Evolutionary conservation across 2,888 invertebrate genomes (phyloP).

Genomic region (Ichneumon xanthorius): DNA sequence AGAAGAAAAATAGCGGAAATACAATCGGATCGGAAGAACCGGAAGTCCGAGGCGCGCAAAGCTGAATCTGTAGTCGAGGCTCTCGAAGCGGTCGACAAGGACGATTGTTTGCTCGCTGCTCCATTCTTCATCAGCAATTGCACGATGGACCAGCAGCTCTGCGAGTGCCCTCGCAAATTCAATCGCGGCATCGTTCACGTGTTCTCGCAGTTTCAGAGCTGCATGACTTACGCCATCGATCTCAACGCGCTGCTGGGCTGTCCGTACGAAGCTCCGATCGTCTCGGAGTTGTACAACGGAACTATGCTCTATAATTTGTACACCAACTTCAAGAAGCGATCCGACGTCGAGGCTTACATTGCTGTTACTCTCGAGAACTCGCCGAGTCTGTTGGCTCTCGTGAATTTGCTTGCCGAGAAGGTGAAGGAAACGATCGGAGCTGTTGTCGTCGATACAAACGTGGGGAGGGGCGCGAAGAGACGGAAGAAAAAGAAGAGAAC

Average conservation of each 20-base stretch:
- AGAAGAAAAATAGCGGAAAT: conserved; percentile 78
- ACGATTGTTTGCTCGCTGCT: conserved; percentile 88
- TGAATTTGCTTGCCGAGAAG: conserved; percentile 73
- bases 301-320: conserved; percentile 92
- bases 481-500: conserved; percentile 73
- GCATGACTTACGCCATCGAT: conserved; percentile 87
- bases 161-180: conserved; percentile 86
- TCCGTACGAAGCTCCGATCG: conserved; percentile 87
- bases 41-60: conserved; percentile 1
- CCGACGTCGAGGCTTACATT: conserved; percentile 86
- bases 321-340: conserved; percentile 87
- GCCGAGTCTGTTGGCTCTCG: conserved; percentile 80
- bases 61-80: conserved; percentile 82
- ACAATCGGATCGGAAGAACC: conserved; percentile 46
- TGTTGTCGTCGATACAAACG: conserved; percentile 52
- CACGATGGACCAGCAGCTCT: conserved; percentile 86
- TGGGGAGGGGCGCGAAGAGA: conserved; percentile 65
- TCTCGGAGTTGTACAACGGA: conserved; percentile 90
- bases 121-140: conserved; percentile 87
- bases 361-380: conserved; percentile 76
- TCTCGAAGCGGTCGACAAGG: conserved; percentile 86
- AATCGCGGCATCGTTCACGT: conserved; percentile 87
- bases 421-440: conserved; percentile 69
- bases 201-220: conserved; percentile 89
- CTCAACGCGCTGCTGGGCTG: conserved; percentile 89